These are phyloP conservation scores for Ptilorrhoa leucosticta DNA, from an alignment of 2,113 vertebrate species.

Conservation along the genomic window DNA sequence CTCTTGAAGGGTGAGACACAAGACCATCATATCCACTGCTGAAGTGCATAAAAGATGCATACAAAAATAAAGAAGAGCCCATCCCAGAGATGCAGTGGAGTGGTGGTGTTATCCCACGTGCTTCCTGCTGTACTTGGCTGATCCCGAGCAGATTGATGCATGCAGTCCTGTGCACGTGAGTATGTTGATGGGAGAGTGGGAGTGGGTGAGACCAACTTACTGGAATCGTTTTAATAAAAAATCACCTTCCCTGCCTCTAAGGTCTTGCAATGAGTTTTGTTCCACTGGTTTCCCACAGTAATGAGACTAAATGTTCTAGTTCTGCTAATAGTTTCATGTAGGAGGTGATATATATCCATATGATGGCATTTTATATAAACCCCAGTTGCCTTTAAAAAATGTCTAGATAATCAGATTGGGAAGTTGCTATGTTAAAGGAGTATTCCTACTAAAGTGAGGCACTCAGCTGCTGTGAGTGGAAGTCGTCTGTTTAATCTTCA, in stretches of 20 bases:
- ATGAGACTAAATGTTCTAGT: neutral
- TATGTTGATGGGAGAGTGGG: neutral
- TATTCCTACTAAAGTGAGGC: neutral
- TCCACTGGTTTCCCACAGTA: neutral
- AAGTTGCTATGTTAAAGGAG: neutral
- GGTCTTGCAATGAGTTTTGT: neutral
- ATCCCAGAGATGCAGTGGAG: neutral
- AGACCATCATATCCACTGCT: neutral
- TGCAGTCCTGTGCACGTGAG: neutral
- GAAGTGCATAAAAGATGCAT: neutral
- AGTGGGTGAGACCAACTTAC: neutral
- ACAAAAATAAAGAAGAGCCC: neutral
- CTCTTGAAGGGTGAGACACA: neutral
- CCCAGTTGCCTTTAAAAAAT: neutral
- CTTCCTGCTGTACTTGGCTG: neutral
- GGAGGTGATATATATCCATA: neutral
- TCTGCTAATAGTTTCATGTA: neutral
- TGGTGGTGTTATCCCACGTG: fast-evolving
- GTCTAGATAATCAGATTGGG: neutral
- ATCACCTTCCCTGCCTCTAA: neutral
- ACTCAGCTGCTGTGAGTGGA: neutral
- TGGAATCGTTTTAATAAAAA: neutral
- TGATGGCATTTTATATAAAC: neutral
- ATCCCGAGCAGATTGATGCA: neutral
- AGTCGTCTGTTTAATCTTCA: neutral